These are phyloP conservation scores for Drosophila dunni DNA, from an alignment of 1,140 invertebrate species.

Conservation along the genomic window DNA sequence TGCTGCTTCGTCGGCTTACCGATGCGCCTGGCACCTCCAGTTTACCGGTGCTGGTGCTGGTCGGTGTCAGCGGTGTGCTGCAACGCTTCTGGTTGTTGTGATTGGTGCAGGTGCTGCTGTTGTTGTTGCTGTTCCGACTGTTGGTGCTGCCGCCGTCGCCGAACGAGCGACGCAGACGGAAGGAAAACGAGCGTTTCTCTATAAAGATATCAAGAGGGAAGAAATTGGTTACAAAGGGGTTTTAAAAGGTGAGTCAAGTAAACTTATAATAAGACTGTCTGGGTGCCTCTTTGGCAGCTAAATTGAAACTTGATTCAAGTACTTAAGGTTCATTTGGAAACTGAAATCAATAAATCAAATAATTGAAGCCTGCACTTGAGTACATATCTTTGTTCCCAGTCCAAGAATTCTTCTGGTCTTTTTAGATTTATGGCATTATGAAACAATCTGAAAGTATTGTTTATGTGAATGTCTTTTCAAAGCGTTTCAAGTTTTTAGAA, in stretches of 20 bases:
- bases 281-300: too few species aligned
- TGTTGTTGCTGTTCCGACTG: conserved; percentile 81
- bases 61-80: conserved; percentile 76
- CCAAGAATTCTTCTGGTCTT: too few species aligned
- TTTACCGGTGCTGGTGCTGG: conserved; percentile 71
- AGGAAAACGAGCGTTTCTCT: conserved; percentile 83
- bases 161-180: conserved; percentile 77
- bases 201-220: conserved; percentile 27
- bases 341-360: too few species aligned
- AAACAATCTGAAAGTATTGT: background rate
- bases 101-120: conserved; percentile 78
- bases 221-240: too few species aligned
- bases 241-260: too few species aligned
- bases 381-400: too few species aligned
- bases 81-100: conserved; percentile 80
- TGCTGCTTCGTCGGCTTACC: conserved; percentile 78
- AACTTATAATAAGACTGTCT: too few species aligned
- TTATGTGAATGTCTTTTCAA: background rate
- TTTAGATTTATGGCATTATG: too few species aligned
- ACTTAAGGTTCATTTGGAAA: too few species aligned
- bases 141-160: conserved; percentile 81
- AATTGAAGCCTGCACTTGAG: too few species aligned
- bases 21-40: conserved; percentile 73
- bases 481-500: background rate
- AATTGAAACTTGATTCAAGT: too few species aligned